Evolutionary conservation across 2,888 invertebrate species (phyloP), one percentile per base, ranked within the genome.

Genomic region (Acheta domesticus): DNA sequence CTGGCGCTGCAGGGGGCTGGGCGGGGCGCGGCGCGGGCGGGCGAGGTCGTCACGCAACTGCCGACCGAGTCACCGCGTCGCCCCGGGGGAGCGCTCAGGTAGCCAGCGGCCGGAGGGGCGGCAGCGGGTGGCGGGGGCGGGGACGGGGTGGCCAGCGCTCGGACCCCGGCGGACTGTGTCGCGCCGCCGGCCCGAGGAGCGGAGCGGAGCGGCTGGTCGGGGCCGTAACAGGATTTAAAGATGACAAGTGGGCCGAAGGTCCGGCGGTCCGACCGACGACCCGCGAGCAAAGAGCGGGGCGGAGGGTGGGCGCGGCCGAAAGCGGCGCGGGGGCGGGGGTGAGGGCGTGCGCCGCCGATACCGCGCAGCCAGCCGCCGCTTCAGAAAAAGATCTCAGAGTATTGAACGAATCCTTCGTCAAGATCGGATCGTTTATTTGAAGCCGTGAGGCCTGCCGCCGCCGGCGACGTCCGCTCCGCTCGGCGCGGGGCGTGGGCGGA

Each of bases 221-320:
- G 62, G n/a, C 62, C 62, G 62, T n/a, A 62, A 62, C 62, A 62
- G 62, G 62, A 62, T 62, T 62, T 62, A 62, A 62, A 62, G n/a
- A 62, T 62, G 62, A 62, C 62, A 62, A 62, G 62, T 62, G 62
- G 62, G 62, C 62, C 16, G 62, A 62, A 62, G 62, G n/a, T 36
- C 36, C 36, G 36, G 36, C 36, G 36, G 36, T 36, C 36, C 36
- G 36, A 36, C 36, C 36, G 36, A 36, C 36, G 36, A 8, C 36
- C 36, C 36, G 5, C 36, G 36, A 36, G 36, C 36, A 36, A 36
- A 36, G 36, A 36, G 36, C 36, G 36, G 36, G 8, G 36, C 8
- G 36, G 36, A 36, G 36, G 36, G 36, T 5, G 36, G 36, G 36
- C 36, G 36, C 5, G 36, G 36, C 36, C 36, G 36, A 36, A 36